Conservation (phyloP, 2,888 invertebrate species). For the Periphyllus acericola region DNA sequence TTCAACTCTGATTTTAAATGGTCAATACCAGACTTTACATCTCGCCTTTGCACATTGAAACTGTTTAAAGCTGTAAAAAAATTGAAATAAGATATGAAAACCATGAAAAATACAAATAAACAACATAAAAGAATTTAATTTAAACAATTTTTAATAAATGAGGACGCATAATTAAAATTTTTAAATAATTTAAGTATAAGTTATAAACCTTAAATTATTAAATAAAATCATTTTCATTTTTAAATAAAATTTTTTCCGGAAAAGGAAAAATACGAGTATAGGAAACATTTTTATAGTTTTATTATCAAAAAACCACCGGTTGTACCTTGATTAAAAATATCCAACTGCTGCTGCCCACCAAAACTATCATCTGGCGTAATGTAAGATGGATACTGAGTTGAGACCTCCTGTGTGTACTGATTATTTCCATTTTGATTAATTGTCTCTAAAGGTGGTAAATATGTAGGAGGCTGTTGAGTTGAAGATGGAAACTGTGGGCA, state of each 20-base stretch:
- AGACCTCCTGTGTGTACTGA: constrained; percentile 28
- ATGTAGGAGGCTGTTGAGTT: constrained; percentile 61
- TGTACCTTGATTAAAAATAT: constrained; percentile 42
- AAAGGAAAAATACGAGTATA: too few species aligned
- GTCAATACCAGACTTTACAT: constrained; percentile 52
- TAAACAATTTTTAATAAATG: neutral
- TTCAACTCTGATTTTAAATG: constrained; percentile 56
- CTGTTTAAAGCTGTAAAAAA: constrained; percentile 23
- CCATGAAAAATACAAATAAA: too few species aligned
- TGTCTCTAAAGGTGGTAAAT: constrained; percentile 63
- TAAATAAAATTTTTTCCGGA: too few species aligned
- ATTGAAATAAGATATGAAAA: too few species aligned
- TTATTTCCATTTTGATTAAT: neutral
- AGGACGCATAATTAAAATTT: neutral
- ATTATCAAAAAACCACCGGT: too few species aligned
- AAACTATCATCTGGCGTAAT: constrained; percentile 18
- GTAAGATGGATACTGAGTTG: constrained; percentile 42
- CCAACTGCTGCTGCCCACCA: constrained; percentile 36
- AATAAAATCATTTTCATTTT: too few species aligned
- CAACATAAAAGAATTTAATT: too few species aligned
- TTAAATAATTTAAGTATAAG: neutral
- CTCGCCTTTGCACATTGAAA: constrained; percentile 38
- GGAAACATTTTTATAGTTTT: too few species aligned
- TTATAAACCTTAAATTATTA: neutral
- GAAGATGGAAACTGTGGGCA: constrained; percentile 65